Conservation (phyloP, 1,140 invertebrate species). For the Drosophila eugracilis region DNA sequence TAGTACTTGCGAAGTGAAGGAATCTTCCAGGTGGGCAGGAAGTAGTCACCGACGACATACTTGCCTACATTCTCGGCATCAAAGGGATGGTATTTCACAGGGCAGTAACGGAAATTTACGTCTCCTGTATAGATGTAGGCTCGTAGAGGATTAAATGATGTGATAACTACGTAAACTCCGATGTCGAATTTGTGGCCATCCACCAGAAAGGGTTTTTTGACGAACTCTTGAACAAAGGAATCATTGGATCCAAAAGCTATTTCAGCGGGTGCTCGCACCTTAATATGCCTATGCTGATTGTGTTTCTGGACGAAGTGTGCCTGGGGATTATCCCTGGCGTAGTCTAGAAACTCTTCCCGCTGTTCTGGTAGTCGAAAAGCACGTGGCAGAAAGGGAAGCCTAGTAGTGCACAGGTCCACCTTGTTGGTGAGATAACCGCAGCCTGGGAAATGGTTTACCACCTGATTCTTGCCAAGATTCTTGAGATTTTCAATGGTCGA, state of each 20-base stretch:
- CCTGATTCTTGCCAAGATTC: constrained; percentile 90
- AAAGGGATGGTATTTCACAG: constrained; percentile 96
- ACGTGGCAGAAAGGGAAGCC: constrained; percentile 91
- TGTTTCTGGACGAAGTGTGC: constrained; percentile 96
- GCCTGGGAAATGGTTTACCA: constrained; percentile 97
- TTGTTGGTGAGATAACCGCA: constrained; percentile 98
- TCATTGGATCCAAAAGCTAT: constrained; percentile 90
- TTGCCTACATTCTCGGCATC: constrained; percentile 92
- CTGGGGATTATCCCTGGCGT: constrained; percentile 88
- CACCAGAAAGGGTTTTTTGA: constrained; percentile 92
- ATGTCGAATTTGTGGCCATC: constrained; percentile 98
- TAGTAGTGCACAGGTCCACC: constrained; percentile 93
- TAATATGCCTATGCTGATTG: constrained; percentile 95
- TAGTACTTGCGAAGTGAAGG: constrained; percentile 94
- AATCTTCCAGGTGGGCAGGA: constrained; percentile 97
- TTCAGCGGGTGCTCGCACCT: constrained; percentile 89
- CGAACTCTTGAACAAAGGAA: constrained; percentile 96
- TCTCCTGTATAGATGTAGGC: constrained; percentile 96
- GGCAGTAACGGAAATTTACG: constrained; percentile 95
- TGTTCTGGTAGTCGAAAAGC: constrained; percentile 95
- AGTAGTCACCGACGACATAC: constrained; percentile 98
- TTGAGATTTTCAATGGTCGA: constrained; percentile 86
- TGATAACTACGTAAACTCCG: constrained; percentile 96
- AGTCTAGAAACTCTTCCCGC: constrained; percentile 90
- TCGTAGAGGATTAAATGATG: constrained; percentile 95